Percentiles rank a stretch among this genome's conserved stretches.
Evolutionary conservation across 2,888 invertebrate genomes (phyloP).

Genomic region (Morpho achilles): DNA sequence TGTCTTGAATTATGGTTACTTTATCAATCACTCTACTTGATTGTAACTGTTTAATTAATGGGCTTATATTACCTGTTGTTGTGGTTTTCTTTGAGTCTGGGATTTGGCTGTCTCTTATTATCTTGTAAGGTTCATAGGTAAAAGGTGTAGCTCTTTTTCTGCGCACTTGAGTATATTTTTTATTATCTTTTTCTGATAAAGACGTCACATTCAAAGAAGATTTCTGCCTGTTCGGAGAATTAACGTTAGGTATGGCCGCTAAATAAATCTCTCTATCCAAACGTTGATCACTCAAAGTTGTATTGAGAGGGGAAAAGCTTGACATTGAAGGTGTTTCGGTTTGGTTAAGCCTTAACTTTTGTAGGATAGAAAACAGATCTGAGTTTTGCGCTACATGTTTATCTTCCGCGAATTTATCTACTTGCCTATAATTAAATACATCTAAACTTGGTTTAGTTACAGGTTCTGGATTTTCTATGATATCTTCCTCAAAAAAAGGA

Average conservation of each 20-base stretch:
- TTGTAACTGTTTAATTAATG: constrained; percentile 65
- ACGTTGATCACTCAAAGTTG: not conserved
- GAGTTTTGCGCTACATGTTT: constrained; percentile 10
- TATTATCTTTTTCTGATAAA: not conserved
- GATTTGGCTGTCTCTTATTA: constrained; percentile 59
- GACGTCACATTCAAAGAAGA: not conserved
- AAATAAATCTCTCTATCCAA: too few relatives aligned
- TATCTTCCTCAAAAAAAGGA: constrained; percentile 83
- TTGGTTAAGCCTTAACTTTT: constrained; percentile 14
- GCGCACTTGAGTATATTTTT: constrained; percentile 27
- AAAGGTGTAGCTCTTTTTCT: constrained; percentile 56
- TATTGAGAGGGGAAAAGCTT: not conserved
- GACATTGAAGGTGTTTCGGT: constrained; percentile 1
- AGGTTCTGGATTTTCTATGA: constrained; percentile 69
- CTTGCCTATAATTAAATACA: constrained; percentile 30
- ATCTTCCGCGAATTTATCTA: not conserved
- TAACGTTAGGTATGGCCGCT: not conserved
- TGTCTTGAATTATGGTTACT: constrained; percentile 44
- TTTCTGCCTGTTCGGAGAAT: not conserved
- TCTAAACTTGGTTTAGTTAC: constrained; percentile 41
- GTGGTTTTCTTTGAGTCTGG: constrained; percentile 65
- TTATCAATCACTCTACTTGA: constrained; percentile 57
- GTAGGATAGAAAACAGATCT: constrained; percentile 16
- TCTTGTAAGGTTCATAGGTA: constrained; percentile 72
- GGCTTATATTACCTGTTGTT: constrained; percentile 57